Evolutionary conservation across 37 sponge, comb jelly and placozoan species (phyloP).

Genomic region (Ephydatia muelleri): DNA sequence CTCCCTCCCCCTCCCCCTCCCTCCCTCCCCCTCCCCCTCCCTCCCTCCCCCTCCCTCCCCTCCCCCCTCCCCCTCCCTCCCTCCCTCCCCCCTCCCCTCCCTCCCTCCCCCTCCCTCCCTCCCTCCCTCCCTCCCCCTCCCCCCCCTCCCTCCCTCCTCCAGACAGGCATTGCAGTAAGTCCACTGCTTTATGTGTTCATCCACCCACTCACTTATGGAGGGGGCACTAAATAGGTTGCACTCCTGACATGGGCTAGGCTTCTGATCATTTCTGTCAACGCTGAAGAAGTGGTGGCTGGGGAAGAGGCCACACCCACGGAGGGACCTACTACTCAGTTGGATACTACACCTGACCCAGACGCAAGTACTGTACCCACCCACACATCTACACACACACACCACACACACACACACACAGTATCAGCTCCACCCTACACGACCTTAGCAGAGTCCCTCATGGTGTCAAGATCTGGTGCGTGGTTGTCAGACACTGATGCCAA

Average conservation of each 20-base stretch:
- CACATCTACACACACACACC: background rate
- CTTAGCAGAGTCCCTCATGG: slow-evolving; percentile 4
- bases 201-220: too few species aligned
- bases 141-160: too few species aligned
- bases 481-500: slow-evolving; percentile 26
- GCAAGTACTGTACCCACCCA: background rate
- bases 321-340: background rate
- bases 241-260: background rate
- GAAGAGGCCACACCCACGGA: background rate
- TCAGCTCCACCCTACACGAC: background rate
- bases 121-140: too few species aligned
- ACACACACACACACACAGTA: background rate
- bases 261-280: background rate
- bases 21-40: background rate
- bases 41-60: slow-evolving; percentile 12
- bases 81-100: background rate
- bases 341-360: background rate
- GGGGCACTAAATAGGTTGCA: background rate
- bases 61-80: background rate
- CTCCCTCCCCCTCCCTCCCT: background rate
- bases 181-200: too few species aligned
- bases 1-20: background rate
- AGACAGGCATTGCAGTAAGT: too few species aligned
- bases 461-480: slow-evolving; percentile 40
- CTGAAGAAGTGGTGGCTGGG: background rate